Conservation (phyloP, 2,888 invertebrate genomes). For the Lagria hirta region DNA sequence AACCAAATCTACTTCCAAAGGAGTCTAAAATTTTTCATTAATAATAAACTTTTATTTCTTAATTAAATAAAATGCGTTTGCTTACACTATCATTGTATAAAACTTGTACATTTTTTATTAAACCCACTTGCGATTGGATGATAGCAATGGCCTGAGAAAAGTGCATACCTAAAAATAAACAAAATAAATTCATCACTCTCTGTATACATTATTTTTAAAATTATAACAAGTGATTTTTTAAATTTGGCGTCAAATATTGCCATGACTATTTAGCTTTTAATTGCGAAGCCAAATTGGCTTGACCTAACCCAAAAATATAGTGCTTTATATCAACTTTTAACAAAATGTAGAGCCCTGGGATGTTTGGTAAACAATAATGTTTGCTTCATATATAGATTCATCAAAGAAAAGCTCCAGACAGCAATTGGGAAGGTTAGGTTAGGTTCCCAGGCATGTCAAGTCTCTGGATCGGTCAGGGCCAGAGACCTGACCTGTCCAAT, state of each 20-base stretch:
- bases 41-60: neutral
- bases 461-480: neutral
- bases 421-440: neutral
- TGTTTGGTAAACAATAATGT: no score
- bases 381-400: no score
- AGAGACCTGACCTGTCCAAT: neutral
- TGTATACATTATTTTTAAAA: no score
- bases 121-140: slow-evolving; percentile 93
- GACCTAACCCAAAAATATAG: no score
- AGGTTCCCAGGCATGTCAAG: no score
- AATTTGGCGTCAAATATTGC: no score
- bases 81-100: slow-evolving; percentile 92
- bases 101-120: slow-evolving; percentile 94
- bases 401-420: neutral
- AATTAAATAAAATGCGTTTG: slow-evolving; percentile 31
- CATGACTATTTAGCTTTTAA: no score
- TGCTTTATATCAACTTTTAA: no score
- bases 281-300: no score
- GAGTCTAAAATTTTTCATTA: slow-evolving; percentile 69
- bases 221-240: no score
- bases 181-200: slow-evolving; percentile 27
- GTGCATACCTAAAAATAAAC: slow-evolving; percentile 84
- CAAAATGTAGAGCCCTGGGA: no score
- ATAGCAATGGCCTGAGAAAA: slow-evolving; percentile 97
- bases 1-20: slow-evolving; percentile 91